These are phyloP conservation scores for Apamea sordens DNA, from an alignment of 2,888 invertebrate genomes.

Conservation along the genomic window DNA sequence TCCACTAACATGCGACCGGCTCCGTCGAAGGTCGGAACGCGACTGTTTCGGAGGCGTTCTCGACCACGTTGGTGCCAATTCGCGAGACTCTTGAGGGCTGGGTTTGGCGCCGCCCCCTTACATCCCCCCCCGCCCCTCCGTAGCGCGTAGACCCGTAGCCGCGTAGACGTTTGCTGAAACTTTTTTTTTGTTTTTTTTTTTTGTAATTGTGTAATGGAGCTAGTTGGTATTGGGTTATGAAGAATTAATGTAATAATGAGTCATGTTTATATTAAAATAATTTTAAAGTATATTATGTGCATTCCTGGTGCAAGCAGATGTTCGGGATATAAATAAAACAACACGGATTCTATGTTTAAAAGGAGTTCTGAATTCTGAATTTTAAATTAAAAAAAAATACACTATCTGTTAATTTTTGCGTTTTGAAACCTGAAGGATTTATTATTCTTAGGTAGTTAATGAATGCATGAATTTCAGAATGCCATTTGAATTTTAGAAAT, in stretches of 20 bases:
- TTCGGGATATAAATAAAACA: not conserved
- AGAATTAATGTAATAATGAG: not conserved
- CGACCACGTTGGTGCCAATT: slow-evolving; percentile 73
- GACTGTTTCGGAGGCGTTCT: slow-evolving; percentile 77
- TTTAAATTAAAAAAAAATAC: too few species aligned
- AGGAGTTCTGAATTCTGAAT: too few species aligned
- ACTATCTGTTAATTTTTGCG: too few species aligned
- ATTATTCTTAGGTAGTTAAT: too few species aligned
- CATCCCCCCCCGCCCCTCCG: slow-evolving; percentile 69
- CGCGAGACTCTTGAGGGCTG: slow-evolving; percentile 73
- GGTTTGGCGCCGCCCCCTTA: slow-evolving; percentile 77
- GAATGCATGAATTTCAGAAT: not conserved
- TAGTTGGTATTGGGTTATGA: not conserved
- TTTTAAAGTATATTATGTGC: not conserved
- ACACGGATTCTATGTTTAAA: not conserved
- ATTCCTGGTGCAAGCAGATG: not conserved
- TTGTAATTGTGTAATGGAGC: not conserved
- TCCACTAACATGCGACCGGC: slow-evolving; percentile 70
- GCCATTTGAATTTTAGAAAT: too few species aligned
- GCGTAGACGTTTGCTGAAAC: slow-evolving; percentile 62
- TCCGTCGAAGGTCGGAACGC: slow-evolving; percentile 73
- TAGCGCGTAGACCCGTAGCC: slow-evolving; percentile 69
- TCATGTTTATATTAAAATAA: not conserved
- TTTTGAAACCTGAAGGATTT: too few species aligned
- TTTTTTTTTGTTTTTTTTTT: slow-evolving; percentile 31